Evolutionary conservation across 1,140 invertebrate species (phyloP).

Genomic region (Phthorimaea operculella): DNA sequence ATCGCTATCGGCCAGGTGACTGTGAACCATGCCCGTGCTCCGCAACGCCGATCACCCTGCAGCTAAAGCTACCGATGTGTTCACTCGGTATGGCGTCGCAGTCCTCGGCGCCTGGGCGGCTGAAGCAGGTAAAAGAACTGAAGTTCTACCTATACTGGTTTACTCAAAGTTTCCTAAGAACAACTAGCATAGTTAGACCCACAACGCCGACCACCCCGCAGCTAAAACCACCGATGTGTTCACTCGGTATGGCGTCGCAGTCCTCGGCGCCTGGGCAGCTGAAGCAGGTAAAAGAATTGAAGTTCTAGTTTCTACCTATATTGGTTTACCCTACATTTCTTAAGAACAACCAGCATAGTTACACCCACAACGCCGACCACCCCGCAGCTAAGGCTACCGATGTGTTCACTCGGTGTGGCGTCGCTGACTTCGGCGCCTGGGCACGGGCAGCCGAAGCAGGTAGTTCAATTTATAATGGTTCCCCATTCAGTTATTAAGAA

Average conservation of each 20-base stretch:
- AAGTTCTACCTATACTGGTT: too few species aligned
- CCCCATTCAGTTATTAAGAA: too few species aligned
- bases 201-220: constrained; percentile 46
- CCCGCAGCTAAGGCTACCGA: constrained; percentile 35
- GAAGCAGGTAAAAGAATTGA: constrained; percentile 40
- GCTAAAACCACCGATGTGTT: constrained; percentile 30
- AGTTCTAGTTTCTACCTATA: too few species aligned
- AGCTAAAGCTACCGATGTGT: constrained; percentile 29
- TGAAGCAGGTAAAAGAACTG: constrained; percentile 38
- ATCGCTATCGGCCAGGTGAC: constrained; percentile 26
- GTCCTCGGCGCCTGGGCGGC: constrained; percentile 53
- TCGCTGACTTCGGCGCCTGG: constrained; percentile 53
- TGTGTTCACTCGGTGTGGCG: constrained; percentile 34
- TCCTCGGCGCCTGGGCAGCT: constrained; percentile 50
- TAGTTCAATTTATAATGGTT: constrained; percentile 11
- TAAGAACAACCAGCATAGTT: too few species aligned
- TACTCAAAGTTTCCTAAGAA: too few species aligned
- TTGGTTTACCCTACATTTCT: too few species aligned
- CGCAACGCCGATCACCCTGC: constrained; percentile 48
- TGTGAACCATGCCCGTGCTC: constrained; percentile 44
- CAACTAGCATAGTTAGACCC: constrained; percentile 19
- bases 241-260: constrained; percentile 45
- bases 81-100: constrained; percentile 42
- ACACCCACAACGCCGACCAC: constrained; percentile 46
- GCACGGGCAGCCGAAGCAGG: constrained; percentile 54